Conservation (phyloP, 37 sponge, comb jelly and placozoan species). For the Dysidea cf. avara region DNA sequence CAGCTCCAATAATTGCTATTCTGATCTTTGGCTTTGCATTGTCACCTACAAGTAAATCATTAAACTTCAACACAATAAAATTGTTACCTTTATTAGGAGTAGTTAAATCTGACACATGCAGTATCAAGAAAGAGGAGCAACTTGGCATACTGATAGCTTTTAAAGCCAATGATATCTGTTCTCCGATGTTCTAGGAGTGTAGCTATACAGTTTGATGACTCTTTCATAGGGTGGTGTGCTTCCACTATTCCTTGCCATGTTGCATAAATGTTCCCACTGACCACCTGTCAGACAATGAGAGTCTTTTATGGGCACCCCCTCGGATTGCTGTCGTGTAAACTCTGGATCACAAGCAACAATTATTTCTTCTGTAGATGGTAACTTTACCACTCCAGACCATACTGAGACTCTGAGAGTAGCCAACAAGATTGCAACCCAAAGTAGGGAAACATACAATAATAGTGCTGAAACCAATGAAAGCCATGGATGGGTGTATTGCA, state of each 20-base stretch:
- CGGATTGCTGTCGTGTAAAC: constrained; percentile 27
- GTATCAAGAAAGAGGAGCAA: not conserved
- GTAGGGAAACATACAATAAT: constrained; percentile 30
- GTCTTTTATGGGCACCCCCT: constrained; percentile 23
- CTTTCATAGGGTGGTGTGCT: constrained; percentile 2
- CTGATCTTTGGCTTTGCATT: constrained; percentile 10
- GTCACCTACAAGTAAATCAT: no score
- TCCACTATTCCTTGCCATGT: constrained; percentile 36
- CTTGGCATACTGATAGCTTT: constrained; percentile 15
- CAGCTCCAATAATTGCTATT: constrained; percentile 74
- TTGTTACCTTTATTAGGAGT: no score
- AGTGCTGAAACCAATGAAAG: constrained; percentile 53
- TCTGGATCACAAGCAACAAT: constrained; percentile 17
- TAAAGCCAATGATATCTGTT: constrained; percentile 32
- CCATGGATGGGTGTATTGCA: constrained; percentile 57
- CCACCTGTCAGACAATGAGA: constrained; percentile 49
- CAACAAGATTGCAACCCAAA: constrained; percentile 46
- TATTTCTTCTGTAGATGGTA: constrained; percentile 73
- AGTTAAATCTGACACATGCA: no score
- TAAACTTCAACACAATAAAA: constrained; percentile 39
- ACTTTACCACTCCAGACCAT: constrained; percentile 32
- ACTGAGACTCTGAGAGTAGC: constrained; percentile 58
- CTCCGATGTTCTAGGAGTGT: not conserved
- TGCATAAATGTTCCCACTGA: constrained; percentile 49
- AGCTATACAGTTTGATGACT: constrained; percentile 26